Evolutionary conservation across 1,140 invertebrate genomes (phyloP).

Genomic region (Mamestra configurata): DNA sequence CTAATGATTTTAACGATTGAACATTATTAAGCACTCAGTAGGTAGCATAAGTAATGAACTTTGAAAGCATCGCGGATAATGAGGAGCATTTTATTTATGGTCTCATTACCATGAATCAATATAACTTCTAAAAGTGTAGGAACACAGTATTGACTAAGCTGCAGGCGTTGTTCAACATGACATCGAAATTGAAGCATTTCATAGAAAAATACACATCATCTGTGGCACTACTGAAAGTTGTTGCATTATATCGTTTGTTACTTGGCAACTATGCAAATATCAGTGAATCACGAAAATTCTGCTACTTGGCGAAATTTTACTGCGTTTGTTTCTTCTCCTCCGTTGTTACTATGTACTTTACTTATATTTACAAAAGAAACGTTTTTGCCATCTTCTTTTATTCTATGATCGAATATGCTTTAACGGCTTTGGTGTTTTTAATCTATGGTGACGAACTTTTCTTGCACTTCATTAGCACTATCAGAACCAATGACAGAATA

Average conservation of each 20-base stretch:
- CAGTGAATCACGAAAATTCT: not conserved
- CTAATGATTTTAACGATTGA: too few species aligned
- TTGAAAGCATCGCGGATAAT: too few species aligned
- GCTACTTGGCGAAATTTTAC: not conserved
- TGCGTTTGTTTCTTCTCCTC: not conserved
- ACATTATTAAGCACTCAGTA: too few species aligned
- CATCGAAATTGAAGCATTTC: not conserved
- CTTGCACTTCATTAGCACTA: not conserved
- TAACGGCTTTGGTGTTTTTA: not conserved
- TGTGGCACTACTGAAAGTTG: not conserved
- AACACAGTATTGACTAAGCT: too few species aligned
- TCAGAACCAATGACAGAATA: slow-evolving; percentile 5
- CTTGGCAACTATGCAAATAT: not conserved
- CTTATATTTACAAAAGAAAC: not conserved
- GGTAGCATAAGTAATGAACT: too few species aligned
- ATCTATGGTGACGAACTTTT: not conserved
- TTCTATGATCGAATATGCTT: not conserved
- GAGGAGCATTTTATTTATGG: too few species aligned
- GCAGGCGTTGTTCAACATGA: not conserved
- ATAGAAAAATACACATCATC: not conserved
- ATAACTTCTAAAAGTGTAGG: too few species aligned
- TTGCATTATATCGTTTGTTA: not conserved
- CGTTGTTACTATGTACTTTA: not conserved
- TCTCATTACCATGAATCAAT: too few species aligned
- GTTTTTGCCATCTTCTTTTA: not conserved